Evolutionary conservation across 2,797 vertebrate genomes (phyloP).

Genomic region (Parambassis ranga): DNA sequence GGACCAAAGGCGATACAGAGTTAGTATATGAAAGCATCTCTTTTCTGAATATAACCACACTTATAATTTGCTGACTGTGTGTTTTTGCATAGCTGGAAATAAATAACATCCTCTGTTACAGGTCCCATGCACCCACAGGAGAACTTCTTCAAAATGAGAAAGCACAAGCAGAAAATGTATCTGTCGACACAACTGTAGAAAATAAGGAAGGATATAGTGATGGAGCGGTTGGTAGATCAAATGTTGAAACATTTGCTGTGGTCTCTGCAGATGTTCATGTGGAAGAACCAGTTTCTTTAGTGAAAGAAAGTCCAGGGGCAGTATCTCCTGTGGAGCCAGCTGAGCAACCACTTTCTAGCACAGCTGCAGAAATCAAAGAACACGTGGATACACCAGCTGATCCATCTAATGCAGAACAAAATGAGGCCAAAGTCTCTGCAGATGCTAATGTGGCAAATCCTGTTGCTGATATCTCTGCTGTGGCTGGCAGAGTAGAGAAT

Average conservation of each 20-base stretch:
- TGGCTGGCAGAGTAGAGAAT: not conserved
- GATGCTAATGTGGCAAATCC: conserved; percentile 5
- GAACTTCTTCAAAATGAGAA: not conserved
- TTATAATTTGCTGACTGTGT: not conserved
- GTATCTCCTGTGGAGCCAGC: not conserved
- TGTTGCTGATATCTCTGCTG: conserved; percentile 4
- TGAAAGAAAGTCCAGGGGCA: not conserved
- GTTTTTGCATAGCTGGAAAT: conserved; percentile 12
- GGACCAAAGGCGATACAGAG: conserved; percentile 16
- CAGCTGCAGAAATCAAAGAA: conserved; percentile 4
- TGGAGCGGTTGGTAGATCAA: not conserved
- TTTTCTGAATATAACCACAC: not conserved
- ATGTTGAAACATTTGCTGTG: not conserved
- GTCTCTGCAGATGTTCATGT: not conserved
- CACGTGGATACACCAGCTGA: not conserved
- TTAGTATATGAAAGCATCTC: conserved; percentile 34
- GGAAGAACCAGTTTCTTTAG: not conserved
- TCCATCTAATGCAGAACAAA: not conserved
- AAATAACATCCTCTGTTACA: conserved; percentile 31
- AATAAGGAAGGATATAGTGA: not conserved
- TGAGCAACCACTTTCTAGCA: not conserved
- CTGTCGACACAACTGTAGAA: not conserved
- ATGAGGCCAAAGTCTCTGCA: not conserved
- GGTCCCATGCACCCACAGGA: conserved; percentile 18
- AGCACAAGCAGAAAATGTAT: not conserved